Conservation (phyloP, 2,113 vertebrate species). For the Scomber colias region DNA sequence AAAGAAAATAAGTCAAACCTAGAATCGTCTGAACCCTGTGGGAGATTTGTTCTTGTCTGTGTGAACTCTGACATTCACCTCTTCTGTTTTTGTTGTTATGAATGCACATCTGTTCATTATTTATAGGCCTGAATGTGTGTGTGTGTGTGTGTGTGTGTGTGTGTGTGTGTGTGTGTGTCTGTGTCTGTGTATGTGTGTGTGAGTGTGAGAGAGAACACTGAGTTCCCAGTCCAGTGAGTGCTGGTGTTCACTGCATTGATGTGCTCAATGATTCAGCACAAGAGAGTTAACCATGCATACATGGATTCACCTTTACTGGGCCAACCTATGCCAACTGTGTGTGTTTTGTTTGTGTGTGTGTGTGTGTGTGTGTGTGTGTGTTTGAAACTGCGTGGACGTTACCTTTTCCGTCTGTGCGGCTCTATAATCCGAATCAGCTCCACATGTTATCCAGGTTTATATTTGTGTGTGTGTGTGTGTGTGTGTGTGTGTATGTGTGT, state of each 20-base stretch:
- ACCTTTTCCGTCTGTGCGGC: slow-evolving; percentile 81
- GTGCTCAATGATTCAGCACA: slow-evolving; percentile 74
- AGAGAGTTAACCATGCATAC: slow-evolving; percentile 62
- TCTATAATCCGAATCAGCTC: slow-evolving; percentile 81
- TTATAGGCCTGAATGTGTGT: slow-evolving; percentile 41
- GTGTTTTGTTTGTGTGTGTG: neutral
- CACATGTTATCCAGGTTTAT: slow-evolving; percentile 79
- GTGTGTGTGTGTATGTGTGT: slow-evolving; percentile 39
- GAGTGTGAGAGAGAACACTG: slow-evolving; percentile 18
- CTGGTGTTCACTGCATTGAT: slow-evolving; percentile 61
- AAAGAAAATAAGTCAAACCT: slow-evolving; percentile 25
- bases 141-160: slow-evolving; percentile 8
- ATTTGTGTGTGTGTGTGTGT: slow-evolving; percentile 20
- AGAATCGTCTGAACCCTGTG: slow-evolving; percentile 13
- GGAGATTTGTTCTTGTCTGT: slow-evolving; percentile 18
- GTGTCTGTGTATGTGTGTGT: slow-evolving; percentile 4
- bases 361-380: slow-evolving; percentile 26
- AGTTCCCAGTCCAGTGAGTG: slow-evolving; percentile 56
- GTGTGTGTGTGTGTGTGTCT: slow-evolving; percentile 5
- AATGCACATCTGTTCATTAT: slow-evolving; percentile 73
- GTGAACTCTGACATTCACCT: slow-evolving; percentile 32
- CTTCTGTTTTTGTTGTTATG: slow-evolving; percentile 49
- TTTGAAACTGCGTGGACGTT: slow-evolving; percentile 50
- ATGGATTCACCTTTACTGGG: slow-evolving; percentile 37
- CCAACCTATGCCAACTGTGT: neutral